Evolutionary conservation across 1,140 invertebrate genomes (phyloP), one percentile per base, ranked within the genome.

Genomic region (Spodoptera litura): DNA sequence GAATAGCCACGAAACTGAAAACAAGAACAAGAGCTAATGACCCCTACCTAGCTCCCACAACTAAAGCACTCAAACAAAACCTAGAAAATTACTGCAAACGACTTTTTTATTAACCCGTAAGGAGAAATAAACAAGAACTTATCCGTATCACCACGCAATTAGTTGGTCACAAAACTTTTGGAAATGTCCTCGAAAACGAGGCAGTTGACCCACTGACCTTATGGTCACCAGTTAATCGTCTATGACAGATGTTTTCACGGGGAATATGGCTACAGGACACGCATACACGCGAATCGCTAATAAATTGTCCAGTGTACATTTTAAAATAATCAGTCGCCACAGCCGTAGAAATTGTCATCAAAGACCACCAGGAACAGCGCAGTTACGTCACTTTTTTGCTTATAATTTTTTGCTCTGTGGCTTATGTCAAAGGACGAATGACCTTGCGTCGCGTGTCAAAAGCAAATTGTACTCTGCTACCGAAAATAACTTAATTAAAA

Each of bases 161-260:
- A 86, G 80, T 13, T 56, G 61, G 10, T 35, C 78, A 59, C 68
- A 77, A 79, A 82, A 80, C 76, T 81, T 84, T 68, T 80, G 55
- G 79, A 82, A 84, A 83, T 78, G 78, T 68, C 78, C 83, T 74
- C 56, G 10, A 80, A 70, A 86, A 87, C 86, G 71, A 79, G 84
- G 76, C 77, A 81, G 83, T 87, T 89, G 90, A 90, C 90, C 90
- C 79, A 90, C 80, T 91, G 85, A 91, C 89, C 90, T 81, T 76
- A 80, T 78, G 78, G 78, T 83, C 74, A 80, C 80, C 74, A 81
- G 81, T 89, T 87, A 89, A 87, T 74, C 81, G 84, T 44, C 75
- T 88, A 89, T 90, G 89, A 92, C 88, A 92, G 89, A 91, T 92
- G 89, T 90, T 86, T 91, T 87, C 84, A 86, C 83, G 81, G 83